A percentile compares a stretch with the other conserved stretches of the same genome.
These are phyloP conservation scores for Sebastes alutus DNA, from an alignment of 2,797 vertebrate genomes.

Conservation along the genomic window DNA sequence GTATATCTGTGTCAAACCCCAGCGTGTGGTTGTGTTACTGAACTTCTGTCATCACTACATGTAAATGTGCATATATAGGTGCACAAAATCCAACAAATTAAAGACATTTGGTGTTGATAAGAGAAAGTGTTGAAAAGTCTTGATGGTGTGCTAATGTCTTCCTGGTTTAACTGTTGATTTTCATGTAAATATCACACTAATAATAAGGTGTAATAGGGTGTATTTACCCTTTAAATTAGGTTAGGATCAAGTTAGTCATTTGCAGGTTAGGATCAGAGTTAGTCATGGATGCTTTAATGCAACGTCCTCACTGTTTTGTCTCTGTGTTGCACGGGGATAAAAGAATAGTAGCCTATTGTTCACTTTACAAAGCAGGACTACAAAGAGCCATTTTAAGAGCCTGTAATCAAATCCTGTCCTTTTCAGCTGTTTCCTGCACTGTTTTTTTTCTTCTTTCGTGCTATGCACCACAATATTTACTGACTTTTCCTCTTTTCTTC, in stretches of 20 bases:
- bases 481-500: not conserved
- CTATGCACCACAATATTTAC: not conserved
- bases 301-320: not conserved
- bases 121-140: not conserved
- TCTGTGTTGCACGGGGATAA: conserved; percentile 6
- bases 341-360: conserved; percentile 37
- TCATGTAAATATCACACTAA: not conserved
- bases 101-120: not conserved
- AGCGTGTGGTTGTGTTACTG: not conserved
- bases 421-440: conserved; percentile 26
- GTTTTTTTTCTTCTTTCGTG: not conserved
- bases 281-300: not conserved
- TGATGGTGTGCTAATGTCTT: not conserved
- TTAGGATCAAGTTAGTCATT: not conserved
- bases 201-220: not conserved
- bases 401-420: conserved; percentile 61
- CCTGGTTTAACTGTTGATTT: not conserved
- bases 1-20: not conserved
- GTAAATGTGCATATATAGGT: not conserved
- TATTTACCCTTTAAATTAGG: not conserved
- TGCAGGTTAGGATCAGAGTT: not conserved
- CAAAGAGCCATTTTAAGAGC: conserved; percentile 56
- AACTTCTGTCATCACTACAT: not conserved
- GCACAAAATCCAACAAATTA: not conserved
- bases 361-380: conserved; percentile 32